Conservation (phyloP, 2,113 vertebrate species). For the Leptobrachium ailaonicum region DNA sequence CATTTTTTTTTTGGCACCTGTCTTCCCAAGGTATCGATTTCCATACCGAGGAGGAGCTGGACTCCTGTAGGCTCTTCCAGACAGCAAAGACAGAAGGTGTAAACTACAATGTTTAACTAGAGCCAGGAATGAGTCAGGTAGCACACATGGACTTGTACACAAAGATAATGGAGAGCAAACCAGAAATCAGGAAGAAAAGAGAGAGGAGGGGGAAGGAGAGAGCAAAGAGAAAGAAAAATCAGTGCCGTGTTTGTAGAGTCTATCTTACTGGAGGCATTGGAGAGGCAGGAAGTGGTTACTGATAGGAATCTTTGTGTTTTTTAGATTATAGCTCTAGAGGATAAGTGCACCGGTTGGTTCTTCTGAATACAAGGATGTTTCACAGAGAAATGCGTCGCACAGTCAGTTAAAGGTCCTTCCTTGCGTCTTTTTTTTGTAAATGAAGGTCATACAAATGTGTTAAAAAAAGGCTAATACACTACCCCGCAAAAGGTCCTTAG, state of each 20-base stretch:
- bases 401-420: too few species aligned
- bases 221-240: constrained; percentile 26
- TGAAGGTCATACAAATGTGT: not conserved
- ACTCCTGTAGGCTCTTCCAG: too few species aligned
- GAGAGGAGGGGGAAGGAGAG: constrained; percentile 14
- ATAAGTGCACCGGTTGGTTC: not conserved
- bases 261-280: constrained; percentile 21
- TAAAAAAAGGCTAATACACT: too few species aligned
- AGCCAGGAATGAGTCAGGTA: constrained; percentile 6
- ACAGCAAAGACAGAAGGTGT: not conserved
- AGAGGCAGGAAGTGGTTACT: constrained; percentile 36
- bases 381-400: not conserved
- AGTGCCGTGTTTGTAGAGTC: constrained; percentile 10
- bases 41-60: too few species aligned
- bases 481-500: too few species aligned
- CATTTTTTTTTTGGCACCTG: too few species aligned
- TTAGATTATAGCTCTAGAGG: not conserved
- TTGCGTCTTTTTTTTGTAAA: too few species aligned
- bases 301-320: constrained; percentile 35
- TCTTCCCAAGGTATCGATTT: too few species aligned
- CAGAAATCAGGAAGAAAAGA: constrained; percentile 1
- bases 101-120: constrained; percentile 36
- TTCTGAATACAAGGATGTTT: not conserved
- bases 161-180: constrained; percentile 18
- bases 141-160: constrained; percentile 31